These are phyloP conservation scores for Zootoca vivipara DNA, from an alignment of 2,113 vertebrate genomes.

Conservation along the genomic window DNA sequence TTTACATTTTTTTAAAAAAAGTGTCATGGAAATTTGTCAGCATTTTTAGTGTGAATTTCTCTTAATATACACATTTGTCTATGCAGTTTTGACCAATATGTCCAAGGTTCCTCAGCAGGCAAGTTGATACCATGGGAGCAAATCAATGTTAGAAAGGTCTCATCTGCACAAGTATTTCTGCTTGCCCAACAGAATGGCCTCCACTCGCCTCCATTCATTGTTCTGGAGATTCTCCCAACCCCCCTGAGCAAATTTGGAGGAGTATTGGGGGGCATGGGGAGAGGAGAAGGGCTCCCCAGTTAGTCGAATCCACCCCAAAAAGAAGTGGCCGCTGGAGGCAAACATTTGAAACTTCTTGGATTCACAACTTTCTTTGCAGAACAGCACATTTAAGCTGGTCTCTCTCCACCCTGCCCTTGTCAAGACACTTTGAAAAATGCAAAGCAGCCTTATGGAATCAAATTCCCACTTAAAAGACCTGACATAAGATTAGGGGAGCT, in stretches of 20 bases:
- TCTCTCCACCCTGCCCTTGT: neutral
- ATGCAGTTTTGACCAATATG: neutral
- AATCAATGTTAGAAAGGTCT: too few relatives aligned
- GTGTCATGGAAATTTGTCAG: too few relatives aligned
- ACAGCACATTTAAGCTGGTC: neutral
- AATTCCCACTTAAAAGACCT: constrained; percentile 32
- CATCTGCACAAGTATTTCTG: too few relatives aligned
- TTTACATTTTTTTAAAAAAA: too few relatives aligned
- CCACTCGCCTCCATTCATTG: too few relatives aligned
- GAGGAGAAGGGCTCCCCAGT: too few relatives aligned
- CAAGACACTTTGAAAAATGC: neutral
- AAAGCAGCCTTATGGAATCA: neutral
- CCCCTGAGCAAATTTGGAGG: too few relatives aligned
- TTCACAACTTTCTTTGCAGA: neutral
- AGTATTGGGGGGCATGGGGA: too few relatives aligned
- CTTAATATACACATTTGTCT: too few relatives aligned
- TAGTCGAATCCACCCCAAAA: neutral
- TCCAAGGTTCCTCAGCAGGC: neutral
- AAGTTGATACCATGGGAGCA: neutral
- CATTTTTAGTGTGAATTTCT: too few relatives aligned
- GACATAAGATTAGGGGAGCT: constrained; percentile 29
- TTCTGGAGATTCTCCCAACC: too few relatives aligned
- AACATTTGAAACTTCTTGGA: neutral
- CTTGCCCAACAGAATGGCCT: too few relatives aligned
- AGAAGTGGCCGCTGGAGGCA: neutral